Evolutionary conservation across 2,888 invertebrate species (phyloP), one percentile per base, ranked within the genome.

Genomic region (Meganola albula): DNA sequence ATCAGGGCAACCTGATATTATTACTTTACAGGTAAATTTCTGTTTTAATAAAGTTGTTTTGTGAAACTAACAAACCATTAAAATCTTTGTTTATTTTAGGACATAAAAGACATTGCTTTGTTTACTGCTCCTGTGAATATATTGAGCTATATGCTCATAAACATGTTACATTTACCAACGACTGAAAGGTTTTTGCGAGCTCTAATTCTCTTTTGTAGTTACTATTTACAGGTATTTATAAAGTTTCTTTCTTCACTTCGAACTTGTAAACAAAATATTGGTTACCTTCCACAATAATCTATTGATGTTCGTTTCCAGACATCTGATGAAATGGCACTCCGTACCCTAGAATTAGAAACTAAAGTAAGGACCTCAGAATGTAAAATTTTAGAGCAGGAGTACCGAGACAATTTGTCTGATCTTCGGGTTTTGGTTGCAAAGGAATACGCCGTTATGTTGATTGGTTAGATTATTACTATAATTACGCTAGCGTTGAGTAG

Each of bases 141-240:
- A 59, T 63, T 89, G 50, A 87, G 87, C 37, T 68, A 83, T n/a
- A 83, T 88, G 60, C 87, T 91, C 50, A 87, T 91, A 44, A 80
- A 85, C 40, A 87, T 89, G 56, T 82, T 91, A 40, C 85, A 91
- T 60, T 74, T 83, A 61, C 79, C 87, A 26, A 79, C 88, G 12
- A 87, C 89, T 24, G 91, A 91, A 62, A 77, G 88, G 53, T 90
- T 91, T 62, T 69, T 91, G 35, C 77, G 90, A 42, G 87, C 89
- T n/a, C 71, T 90, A 31, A 87, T 90, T 33, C 62, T 91, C 28
- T 91, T 88, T 57, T 88, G 89, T 49, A 89, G 89, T 58, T 89
- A 88, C 63, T 91, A 88, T 63, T 74, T 89, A 47, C 88, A 89
- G 76, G 90, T 89, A 71, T 40, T 3, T 33, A 13, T 7, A 18